Base-by-base conservation (phyloP, 2,113 vertebrate genomes). In the Leptodactylus fuscus region DNA sequence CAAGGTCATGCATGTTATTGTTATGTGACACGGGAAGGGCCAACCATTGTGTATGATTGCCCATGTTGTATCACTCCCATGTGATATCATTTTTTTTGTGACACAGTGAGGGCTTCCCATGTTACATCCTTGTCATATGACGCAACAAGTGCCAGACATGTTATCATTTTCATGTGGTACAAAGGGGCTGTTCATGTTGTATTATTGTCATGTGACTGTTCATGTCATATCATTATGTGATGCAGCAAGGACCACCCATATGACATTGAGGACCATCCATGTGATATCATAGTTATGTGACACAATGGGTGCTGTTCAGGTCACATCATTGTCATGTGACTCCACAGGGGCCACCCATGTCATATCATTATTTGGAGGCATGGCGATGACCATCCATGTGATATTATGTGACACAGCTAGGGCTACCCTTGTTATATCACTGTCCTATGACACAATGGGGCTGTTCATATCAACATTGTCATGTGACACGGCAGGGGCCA, bases 261-360 rank as follows among this genome's bases (percentile, higher is more conserved):
- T n/a, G n/a, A n/a, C n/a, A n/a, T n/a, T n/a, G n/a, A n/a, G n/a
- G n/a, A n/a, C n/a, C n/a, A n/a, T n/a, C n/a, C n/a, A n/a, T n/a
- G n/a, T n/a, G n/a, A n/a, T n/a, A n/a, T n/a, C n/a, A n/a, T n/a
- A n/a, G n/a, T n/a, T n/a, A n/a, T 16, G 49, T 51, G 53, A 55
- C 53, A 5, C 20, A 7, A 2, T 7, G 22, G 53, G 22, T 2
- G n/a, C 53, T 13, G 9, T 24, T 24, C n/a, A 11, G 24, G n/a
- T 60, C 24, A 60, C 27, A 27, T 60, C 55, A 60, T 27, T 60
- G 55, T 60, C 55, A 60, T 60, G 55, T 60, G 55, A 60, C 55
- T 7, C 53, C 24, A 20, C 51, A 7, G 51, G 51, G 51, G 22
- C 51, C 20, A 12, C 20, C 20, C 20, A 22, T 5, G 51, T 53